These are phyloP conservation scores for Lasioglossum oenotherae DNA, from an alignment of 2,888 invertebrate species.

Conservation along the genomic window DNA sequence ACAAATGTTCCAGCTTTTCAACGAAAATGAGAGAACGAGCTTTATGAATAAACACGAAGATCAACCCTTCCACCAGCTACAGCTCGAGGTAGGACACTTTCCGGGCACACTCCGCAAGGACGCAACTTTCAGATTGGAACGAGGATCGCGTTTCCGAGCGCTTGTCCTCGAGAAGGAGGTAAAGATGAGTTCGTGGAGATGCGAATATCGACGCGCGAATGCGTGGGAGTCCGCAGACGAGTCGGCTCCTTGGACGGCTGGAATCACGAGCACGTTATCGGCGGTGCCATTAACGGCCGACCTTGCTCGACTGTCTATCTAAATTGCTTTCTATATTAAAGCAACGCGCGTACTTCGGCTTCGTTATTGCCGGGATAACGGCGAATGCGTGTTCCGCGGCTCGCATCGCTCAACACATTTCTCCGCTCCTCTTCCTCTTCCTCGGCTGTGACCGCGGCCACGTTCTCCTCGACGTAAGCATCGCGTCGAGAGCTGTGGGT, in stretches of 20 bases:
- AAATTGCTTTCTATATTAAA: constrained; percentile 78
- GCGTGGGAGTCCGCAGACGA: constrained; percentile 11
- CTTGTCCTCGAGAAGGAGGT: too few species aligned
- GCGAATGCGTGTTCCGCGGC: not conserved
- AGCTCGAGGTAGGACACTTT: not conserved
- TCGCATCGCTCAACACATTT: constrained; percentile 8
- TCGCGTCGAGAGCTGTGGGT: not conserved
- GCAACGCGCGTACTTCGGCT: constrained; percentile 74
- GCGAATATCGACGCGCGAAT: not conserved
- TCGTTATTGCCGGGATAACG: constrained; percentile 69
- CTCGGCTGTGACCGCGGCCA: not conserved
- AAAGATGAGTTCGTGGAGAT: not conserved
- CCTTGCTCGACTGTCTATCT: constrained; percentile 65
- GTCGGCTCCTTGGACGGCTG: constrained; percentile 22
- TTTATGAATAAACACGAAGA: not conserved
- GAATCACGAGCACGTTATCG: constrained; percentile 71
- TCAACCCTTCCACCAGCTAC: not conserved
- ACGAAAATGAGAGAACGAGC: not conserved
- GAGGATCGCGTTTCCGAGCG: not conserved
- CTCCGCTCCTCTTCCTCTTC: not conserved
- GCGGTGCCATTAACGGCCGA: constrained; percentile 66
- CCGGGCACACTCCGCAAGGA: not conserved
- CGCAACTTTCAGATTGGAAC: not conserved
- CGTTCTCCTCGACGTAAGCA: not conserved
- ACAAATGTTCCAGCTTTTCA: not conserved